phyloP scores from a whole-genome alignment of 2,797 vertebrate species.

The Eulemur rubriventer region DNA sequence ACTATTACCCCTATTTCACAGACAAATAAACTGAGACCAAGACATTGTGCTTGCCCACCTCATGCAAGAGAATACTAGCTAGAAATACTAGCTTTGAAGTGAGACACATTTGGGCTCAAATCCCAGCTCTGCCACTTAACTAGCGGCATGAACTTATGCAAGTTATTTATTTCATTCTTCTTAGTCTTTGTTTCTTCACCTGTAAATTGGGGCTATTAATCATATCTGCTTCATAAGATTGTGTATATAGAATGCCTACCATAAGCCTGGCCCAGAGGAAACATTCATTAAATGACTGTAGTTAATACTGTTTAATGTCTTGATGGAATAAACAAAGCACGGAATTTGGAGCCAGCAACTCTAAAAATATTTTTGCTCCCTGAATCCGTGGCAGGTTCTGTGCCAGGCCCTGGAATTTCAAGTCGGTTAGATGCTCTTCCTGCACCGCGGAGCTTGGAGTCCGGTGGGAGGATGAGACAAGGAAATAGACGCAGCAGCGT shows the following conservation, averaged over 20 bases:
- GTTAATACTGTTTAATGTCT: not conserved
- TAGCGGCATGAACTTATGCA: not conserved
- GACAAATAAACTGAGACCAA: constrained; percentile 18
- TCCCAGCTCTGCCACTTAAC: not conserved
- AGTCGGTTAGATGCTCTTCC: not conserved
- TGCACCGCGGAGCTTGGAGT: not conserved
- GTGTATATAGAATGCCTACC: not conserved
- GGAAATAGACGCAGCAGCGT: not conserved
- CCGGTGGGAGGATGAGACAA: not conserved
- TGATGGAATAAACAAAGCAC: not conserved
- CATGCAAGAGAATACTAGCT: not conserved
- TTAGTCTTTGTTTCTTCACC: not conserved
- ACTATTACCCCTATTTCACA: not conserved
- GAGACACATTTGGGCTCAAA: not conserved
- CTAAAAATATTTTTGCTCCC: not conserved
- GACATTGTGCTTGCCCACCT: not conserved
- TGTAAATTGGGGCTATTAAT: not conserved
- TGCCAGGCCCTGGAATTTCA: not conserved
- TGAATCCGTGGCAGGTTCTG: not conserved
- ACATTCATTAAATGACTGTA: not conserved
- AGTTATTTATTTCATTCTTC: not conserved
- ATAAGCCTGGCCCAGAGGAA: not conserved
- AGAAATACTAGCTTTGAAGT: not conserved
- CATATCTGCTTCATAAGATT: not conserved
- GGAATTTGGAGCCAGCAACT: not conserved